Conservation (phyloP, 2,797 vertebrate genomes). For the Distichodus sexfasciatus region DNA sequence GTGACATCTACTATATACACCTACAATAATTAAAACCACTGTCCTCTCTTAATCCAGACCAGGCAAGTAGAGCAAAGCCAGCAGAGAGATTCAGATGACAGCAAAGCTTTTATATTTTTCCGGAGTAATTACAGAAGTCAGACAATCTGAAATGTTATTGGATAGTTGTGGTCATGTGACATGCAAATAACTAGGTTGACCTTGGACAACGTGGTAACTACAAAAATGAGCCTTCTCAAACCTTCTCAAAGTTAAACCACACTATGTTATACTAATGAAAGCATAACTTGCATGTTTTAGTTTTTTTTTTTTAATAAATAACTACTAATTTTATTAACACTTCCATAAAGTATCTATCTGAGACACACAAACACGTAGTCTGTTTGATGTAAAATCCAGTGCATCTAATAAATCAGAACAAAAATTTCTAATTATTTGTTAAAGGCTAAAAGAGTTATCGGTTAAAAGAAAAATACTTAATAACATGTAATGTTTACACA, state of each 20-base stretch:
- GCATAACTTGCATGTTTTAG: no score
- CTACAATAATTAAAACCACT: conserved; percentile 25
- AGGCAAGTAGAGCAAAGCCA: conserved; percentile 28
- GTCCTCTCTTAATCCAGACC: conserved; percentile 18
- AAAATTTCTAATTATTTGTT: no score
- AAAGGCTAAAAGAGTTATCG: no score
- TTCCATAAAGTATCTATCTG: no score
- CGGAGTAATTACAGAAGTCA: conserved; percentile 50
- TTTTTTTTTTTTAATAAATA: no score
- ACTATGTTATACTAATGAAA: neutral
- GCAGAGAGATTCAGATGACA: conserved; percentile 42
- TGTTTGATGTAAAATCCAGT: no score
- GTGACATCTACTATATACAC: conserved; percentile 19
- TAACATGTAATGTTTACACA: no score
- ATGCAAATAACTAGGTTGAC: conserved; percentile 44
- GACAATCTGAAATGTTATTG: conserved; percentile 50
- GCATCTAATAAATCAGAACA: no score
- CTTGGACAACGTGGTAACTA: conserved; percentile 8
- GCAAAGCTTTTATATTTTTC: conserved; percentile 54
- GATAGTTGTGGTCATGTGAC: conserved; percentile 55
- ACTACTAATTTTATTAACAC: no score
- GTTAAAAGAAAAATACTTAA: no score
- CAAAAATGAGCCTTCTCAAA: neutral
- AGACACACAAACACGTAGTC: no score
- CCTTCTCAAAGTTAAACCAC: neutral